Conservation (phyloP, 1,140 invertebrate species). For the Gerris buenoi region DNA sequence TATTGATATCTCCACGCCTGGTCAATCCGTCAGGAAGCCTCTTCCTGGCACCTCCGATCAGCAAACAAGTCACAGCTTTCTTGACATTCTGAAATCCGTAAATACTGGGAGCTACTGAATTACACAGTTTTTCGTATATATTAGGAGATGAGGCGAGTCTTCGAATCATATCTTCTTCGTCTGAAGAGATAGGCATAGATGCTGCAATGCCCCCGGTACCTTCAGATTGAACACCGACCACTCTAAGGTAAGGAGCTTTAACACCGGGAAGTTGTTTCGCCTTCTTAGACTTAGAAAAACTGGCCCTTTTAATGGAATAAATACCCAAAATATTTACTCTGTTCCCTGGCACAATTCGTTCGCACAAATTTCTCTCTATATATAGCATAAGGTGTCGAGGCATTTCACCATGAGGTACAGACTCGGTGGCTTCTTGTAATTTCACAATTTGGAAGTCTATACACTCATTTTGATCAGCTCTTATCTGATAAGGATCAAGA, state of each 20-base stretch:
- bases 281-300: slow-evolving; percentile 28
- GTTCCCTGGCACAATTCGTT: slow-evolving; percentile 91
- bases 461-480: slow-evolving; percentile 92
- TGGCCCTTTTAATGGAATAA: slow-evolving; percentile 85
- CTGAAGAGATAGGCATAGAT: slow-evolving; percentile 41
- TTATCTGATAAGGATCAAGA: slow-evolving; percentile 93
- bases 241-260: slow-evolving; percentile 81
- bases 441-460: slow-evolving; percentile 85
- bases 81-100: slow-evolving; percentile 91
- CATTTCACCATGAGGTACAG: slow-evolving; percentile 95
- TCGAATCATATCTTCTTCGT: slow-evolving; percentile 86
- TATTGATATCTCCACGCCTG: slow-evolving; percentile 91
- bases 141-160: slow-evolving; percentile 68
- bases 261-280: slow-evolving; percentile 82
- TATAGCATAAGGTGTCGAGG: slow-evolving; percentile 91
- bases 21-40: slow-evolving; percentile 88
- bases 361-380: slow-evolving; percentile 84
- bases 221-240: slow-evolving; percentile 79
- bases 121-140: slow-evolving; percentile 78
- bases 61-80: slow-evolving; percentile 86
- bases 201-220: slow-evolving; percentile 48
- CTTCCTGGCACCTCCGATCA: slow-evolving; percentile 87
- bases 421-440: slow-evolving; percentile 90
- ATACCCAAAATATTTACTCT: slow-evolving; percentile 85
- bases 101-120: slow-evolving; percentile 93